A percentile compares a stretch with the other conserved stretches of the same genome.
Conservation (phyloP, 2,113 vertebrate genomes). For the Cnemophilus loriae region DNA sequence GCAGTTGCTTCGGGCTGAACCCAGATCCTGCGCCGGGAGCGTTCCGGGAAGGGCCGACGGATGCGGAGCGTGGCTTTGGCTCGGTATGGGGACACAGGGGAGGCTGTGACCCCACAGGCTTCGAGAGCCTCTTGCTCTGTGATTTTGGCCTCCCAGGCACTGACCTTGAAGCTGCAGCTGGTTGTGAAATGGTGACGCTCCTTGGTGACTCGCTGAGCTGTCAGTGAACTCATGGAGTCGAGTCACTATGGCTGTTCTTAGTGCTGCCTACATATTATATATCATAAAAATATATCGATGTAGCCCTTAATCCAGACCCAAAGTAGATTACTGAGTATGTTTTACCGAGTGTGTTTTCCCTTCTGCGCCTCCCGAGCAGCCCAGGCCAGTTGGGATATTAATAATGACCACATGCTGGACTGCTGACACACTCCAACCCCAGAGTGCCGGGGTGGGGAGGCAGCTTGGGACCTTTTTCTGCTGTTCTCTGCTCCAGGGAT, state of each 20-base stretch:
- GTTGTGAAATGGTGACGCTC: neutral
- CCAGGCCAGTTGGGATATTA: neutral
- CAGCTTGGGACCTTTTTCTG: neutral
- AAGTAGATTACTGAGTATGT: neutral
- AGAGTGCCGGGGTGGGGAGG: neutral
- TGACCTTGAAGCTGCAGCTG: neutral
- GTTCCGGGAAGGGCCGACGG: neutral
- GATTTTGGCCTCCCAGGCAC: neutral
- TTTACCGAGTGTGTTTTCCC: neutral
- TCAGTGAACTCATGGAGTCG: neutral
- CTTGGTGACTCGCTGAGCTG: neutral
- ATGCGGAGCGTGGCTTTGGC: neutral
- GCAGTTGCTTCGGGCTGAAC: neutral
- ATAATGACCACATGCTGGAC: neutral
- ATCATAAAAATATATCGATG: neutral
- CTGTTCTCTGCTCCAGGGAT: neutral
- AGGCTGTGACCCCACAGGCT: neutral
- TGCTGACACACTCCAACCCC: neutral
- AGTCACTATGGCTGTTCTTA: neutral
- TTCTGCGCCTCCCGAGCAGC: neutral
- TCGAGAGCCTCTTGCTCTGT: rapidly evolving
- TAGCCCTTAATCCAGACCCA: neutral
- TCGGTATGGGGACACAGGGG: neutral
- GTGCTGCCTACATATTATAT: neutral
- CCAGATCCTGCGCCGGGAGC: rapidly evolving